These are phyloP conservation scores for Hydroisotoma schaefferi DNA, from an alignment of 2,888 invertebrate species.

Conservation along the genomic window DNA sequence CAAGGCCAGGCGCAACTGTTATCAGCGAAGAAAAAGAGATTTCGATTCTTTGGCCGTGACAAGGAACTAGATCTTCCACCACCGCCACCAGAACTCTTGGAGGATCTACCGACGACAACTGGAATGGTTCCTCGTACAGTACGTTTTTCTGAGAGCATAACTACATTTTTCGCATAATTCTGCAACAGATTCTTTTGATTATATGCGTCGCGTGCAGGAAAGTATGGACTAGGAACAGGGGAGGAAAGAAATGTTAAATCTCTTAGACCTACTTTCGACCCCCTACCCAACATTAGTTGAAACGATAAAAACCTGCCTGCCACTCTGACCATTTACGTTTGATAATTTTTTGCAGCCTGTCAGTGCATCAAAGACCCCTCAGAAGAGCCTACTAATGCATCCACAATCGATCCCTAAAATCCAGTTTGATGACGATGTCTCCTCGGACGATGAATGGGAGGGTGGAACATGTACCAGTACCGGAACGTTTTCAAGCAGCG, in stretches of 20 bases:
- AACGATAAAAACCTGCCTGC: too few relatives aligned
- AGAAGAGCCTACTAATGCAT: not conserved
- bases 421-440: not conserved
- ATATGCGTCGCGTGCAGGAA: too few relatives aligned
- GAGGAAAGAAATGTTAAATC: too few relatives aligned
- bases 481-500: not conserved
- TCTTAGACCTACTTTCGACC: too few relatives aligned
- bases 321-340: too few relatives aligned
- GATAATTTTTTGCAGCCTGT: not conserved
- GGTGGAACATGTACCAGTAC: not conserved
- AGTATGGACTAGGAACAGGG: too few relatives aligned
- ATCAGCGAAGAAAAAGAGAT: constrained; percentile 11
- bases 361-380: not conserved
- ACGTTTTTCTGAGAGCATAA: not conserved
- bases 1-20: constrained; percentile 24
- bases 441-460: not conserved
- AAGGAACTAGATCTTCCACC: not conserved
- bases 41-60: not conserved
- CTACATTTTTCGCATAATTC: not conserved
- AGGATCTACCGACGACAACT: not conserved
- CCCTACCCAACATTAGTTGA: too few relatives aligned
- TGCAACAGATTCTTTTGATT: not conserved
- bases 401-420: not conserved
- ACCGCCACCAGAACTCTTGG: not conserved
- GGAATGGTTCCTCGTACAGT: not conserved